Evolutionary conservation across 2,888 invertebrate species (phyloP).

Genomic region (Baccha elongata): DNA sequence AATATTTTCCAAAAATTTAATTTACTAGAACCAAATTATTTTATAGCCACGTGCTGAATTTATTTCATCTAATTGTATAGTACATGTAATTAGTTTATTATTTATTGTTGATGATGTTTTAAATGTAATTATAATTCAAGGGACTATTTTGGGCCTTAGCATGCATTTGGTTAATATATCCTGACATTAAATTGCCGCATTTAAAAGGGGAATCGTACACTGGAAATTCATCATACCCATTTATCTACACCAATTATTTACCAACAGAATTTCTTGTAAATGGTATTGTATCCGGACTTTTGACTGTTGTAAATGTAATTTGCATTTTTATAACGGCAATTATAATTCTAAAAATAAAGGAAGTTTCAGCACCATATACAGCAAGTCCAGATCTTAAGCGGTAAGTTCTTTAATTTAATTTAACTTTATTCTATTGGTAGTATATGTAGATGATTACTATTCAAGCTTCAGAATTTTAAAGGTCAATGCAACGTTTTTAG

Average conservation of each 20-base stretch:
- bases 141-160: constrained; percentile 89
- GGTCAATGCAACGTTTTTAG: no score
- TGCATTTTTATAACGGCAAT: constrained; percentile 92
- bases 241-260: constrained; percentile 88
- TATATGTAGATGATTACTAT: no score
- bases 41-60: no score
- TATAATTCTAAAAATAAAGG: constrained; percentile 91
- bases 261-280: constrained; percentile 90
- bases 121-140: constrained; percentile 79
- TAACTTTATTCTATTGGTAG: no score
- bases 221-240: constrained; percentile 86
- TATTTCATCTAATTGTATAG: no score
- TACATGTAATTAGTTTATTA: no score
- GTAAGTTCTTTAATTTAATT: no score
- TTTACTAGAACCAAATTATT: no score
- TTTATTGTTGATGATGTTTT: no score
- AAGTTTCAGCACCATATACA: constrained; percentile 91
- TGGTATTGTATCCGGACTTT: constrained; percentile 90
- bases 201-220: constrained; percentile 86
- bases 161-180: constrained; percentile 88
- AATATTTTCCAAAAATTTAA: no score
- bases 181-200: constrained; percentile 87
- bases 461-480: no score
- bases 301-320: constrained; percentile 91
- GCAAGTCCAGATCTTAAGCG: constrained; percentile 88